Evolutionary conservation across 2,113 vertebrate genomes (phyloP).

Genomic region (Hemiprocne comata): DNA sequence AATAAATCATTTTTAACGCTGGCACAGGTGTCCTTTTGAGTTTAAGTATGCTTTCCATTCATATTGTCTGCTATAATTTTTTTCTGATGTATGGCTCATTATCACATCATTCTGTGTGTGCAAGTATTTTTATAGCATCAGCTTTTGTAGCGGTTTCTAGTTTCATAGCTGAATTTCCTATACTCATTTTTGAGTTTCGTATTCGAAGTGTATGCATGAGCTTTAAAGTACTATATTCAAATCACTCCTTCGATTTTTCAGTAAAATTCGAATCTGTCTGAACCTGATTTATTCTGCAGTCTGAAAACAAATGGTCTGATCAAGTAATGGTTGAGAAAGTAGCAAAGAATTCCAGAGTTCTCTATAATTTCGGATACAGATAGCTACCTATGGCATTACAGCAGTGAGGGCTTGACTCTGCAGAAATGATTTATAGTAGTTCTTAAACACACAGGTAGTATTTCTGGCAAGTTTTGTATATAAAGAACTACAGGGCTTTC

Average conservation of each 20-base stretch:
- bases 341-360: neutral
- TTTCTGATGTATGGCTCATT: conserved; percentile 57
- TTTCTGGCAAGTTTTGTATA: neutral
- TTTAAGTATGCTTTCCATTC: conserved; percentile 53
- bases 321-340: neutral
- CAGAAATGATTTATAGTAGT: neutral
- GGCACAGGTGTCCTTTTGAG: conserved; percentile 44
- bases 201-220: neutral
- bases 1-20: conserved; percentile 46
- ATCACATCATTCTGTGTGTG: conserved; percentile 40
- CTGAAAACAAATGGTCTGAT: conserved; percentile 40
- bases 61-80: conserved; percentile 48
- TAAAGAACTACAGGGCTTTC: neutral
- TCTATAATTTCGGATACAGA: conserved; percentile 9
- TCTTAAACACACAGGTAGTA: neutral
- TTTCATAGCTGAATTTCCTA: conserved; percentile 20
- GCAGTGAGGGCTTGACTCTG: neutral
- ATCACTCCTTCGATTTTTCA: conserved; percentile 21
- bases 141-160: conserved; percentile 22
- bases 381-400: neutral
- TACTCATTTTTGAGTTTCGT: conserved; percentile 1
- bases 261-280: conserved; percentile 32
- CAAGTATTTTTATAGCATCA: conserved; percentile 31
- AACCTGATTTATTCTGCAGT: conserved; percentile 34
- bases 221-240: conserved; percentile 19